phyloP scores from a whole-genome alignment of 2,888 invertebrate species.

The Ophioninae sp. region DNA sequence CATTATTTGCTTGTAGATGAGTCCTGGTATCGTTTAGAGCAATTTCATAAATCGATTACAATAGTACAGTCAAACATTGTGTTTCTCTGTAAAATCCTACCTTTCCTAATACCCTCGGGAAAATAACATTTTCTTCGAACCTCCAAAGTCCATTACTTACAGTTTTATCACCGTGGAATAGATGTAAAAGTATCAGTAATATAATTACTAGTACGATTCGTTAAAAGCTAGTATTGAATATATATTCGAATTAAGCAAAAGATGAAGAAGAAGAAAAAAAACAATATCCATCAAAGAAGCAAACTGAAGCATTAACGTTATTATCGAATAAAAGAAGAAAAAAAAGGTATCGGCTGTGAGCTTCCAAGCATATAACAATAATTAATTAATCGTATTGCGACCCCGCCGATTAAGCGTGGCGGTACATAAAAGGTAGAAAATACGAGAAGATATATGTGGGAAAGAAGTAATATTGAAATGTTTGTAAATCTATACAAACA shows the following conservation, averaged over 20 bases:
- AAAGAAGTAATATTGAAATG: conserved; percentile 26
- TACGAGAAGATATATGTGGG: conserved; percentile 38
- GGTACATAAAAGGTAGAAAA: conserved; percentile 28
- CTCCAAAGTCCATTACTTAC: conserved; percentile 4
- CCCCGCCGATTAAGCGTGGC: conserved; percentile 44
- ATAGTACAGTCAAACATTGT: too few species aligned
- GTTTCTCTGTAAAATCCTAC: too few species aligned
- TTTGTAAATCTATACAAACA: conserved; percentile 43
- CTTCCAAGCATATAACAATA: conserved; percentile 81
- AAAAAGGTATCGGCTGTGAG: conserved; percentile 81
- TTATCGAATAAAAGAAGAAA: conserved; percentile 62
- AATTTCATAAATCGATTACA: too few species aligned
- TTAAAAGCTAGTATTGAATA: conserved; percentile 15
- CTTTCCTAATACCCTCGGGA: too few species aligned
- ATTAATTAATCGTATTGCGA: conserved; percentile 79
- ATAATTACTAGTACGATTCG: conserved; percentile 5
- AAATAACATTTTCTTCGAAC: neutral
- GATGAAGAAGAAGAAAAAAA: too few species aligned
- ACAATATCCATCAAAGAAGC: conserved; percentile 48
- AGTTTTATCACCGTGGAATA: conserved; percentile 15
- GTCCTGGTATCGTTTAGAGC: too few species aligned
- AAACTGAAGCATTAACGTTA: conserved; percentile 65
- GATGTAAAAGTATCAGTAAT: conserved; percentile 7
- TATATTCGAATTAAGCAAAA: too few species aligned
- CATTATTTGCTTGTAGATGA: too few species aligned